These are phyloP conservation scores for Euplexia lucipara DNA, from an alignment of 2,888 invertebrate genomes.

Conservation along the genomic window DNA sequence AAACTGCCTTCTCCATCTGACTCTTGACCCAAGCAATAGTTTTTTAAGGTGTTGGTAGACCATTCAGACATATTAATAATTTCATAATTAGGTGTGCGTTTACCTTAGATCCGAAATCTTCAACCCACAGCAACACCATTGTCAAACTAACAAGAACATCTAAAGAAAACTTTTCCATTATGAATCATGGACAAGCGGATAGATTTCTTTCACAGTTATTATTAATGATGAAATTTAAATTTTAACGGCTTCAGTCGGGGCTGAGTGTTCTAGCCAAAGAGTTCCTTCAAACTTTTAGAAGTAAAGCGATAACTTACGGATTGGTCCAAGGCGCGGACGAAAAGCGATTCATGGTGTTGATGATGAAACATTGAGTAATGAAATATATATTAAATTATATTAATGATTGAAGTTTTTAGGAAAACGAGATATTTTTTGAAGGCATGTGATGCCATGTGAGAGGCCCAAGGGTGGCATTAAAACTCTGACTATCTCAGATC, in stretches of 20 bases:
- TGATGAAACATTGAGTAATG: no score
- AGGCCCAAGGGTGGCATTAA: no score
- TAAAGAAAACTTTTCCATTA: constrained; percentile 51
- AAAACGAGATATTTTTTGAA: no score
- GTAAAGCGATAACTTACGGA: constrained; percentile 79
- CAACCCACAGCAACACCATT: constrained; percentile 20
- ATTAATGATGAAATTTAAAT: constrained; percentile 74
- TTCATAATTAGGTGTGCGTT: no score
- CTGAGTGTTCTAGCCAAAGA: constrained; percentile 76
- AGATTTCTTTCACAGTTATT: constrained; percentile 62
- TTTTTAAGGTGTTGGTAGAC: no score
- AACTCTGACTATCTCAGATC: no score
- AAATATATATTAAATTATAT: no score
- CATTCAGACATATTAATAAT: no score
- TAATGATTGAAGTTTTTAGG: no score
- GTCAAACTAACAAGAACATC: constrained; percentile 26
- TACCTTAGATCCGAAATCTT: constrained; percentile 25
- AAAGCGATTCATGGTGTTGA: background rate
- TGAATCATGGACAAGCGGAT: constrained; percentile 41
- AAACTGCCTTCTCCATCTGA: no score
- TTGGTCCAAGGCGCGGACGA: constrained; percentile 60
- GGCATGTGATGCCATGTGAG: no score
- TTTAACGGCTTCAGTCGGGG: constrained; percentile 71
- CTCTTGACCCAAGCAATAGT: no score
- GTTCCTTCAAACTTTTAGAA: constrained; percentile 79